Evolutionary conservation across 2,113 vertebrate species (phyloP).

Genomic region (Elephantulus edwardii): DNA sequence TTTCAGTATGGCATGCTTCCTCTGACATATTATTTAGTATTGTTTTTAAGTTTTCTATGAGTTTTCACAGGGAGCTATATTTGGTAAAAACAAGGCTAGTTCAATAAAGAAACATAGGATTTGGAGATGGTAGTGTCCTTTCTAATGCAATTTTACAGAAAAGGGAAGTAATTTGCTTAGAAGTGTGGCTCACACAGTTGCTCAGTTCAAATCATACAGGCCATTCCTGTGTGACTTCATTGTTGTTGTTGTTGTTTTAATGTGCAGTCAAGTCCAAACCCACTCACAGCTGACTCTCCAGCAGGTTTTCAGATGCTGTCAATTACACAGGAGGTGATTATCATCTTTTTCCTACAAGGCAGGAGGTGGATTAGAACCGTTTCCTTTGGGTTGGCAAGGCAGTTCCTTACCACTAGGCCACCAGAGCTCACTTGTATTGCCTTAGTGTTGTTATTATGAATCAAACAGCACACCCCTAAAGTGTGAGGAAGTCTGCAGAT

Average conservation of each 20-base stretch:
- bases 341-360: no score
- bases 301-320: no score
- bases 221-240: not conserved
- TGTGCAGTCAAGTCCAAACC: no score
- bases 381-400: no score
- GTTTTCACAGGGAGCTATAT: not conserved
- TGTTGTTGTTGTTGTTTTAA: fast-evolving
- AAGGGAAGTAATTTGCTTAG: not conserved
- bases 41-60: not conserved
- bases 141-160: not conserved
- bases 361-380: no score
- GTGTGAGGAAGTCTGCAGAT: not conserved
- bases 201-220: not conserved
- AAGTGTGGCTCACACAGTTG: not conserved
- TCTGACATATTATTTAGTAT: not conserved
- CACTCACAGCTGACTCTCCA: no score
- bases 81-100: not conserved
- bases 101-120: not conserved
- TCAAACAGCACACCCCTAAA: not conserved
- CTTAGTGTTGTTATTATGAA: not conserved
- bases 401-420: no score
- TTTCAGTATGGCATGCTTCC: not conserved
- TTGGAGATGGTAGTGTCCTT: not conserved
- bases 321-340: no score
- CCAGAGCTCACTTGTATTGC: no score